A percentile compares a stretch with the other conserved stretches of the same genome.
Evolutionary conservation across 2,888 invertebrate species (phyloP).

Genomic region (Eilema sororculum): DNA sequence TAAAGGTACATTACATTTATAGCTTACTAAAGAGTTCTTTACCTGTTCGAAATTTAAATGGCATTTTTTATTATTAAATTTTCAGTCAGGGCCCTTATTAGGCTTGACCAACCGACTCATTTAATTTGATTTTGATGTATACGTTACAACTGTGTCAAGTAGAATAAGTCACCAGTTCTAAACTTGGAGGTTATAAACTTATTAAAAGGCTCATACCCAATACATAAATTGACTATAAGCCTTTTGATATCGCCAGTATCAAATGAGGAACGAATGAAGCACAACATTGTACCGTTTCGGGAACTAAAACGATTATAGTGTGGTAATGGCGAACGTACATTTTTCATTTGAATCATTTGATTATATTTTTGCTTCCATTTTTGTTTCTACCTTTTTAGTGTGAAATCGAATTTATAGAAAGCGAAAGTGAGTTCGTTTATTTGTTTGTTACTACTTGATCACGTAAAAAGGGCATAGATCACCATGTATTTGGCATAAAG

Average conservation of each 20-base stretch:
- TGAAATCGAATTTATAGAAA: conserved; percentile 32
- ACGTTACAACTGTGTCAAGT: no score
- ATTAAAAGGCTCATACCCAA: neutral
- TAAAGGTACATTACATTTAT: no score
- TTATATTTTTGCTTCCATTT: conserved; percentile 54
- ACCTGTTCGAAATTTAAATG: no score
- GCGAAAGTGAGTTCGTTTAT: neutral
- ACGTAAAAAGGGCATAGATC: no score
- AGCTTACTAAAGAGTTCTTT: no score
- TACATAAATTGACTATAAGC: neutral
- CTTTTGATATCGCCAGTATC: conserved; percentile 18
- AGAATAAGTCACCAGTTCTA: no score
- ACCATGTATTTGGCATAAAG: no score
- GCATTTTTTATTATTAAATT: no score
- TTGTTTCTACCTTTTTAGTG: conserved; percentile 43
- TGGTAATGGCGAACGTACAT: conserved; percentile 58
- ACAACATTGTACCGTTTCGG: conserved; percentile 31
- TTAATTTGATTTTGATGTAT: no score
- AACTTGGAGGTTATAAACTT: neutral
- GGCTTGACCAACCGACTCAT: no score
- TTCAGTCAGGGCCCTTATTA: no score
- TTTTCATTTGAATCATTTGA: conserved; percentile 64
- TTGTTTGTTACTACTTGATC: neutral
- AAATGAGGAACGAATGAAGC: conserved; percentile 49
- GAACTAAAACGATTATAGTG: conserved; percentile 48